Conservation (phyloP, 64 coral and sea anemone genomes). For the Trachythela sp. region DNA sequence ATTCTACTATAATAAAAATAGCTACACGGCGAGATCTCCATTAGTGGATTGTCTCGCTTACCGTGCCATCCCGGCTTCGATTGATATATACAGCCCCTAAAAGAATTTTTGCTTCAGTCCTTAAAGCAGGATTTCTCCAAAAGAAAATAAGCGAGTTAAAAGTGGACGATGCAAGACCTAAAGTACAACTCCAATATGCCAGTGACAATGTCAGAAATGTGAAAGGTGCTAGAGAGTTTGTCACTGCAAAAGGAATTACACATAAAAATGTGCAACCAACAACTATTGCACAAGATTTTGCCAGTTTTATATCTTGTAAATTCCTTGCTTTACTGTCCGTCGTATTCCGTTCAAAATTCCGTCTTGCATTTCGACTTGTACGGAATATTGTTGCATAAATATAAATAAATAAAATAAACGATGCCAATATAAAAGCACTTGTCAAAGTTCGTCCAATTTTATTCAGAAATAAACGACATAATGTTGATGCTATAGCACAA, state of each 20-base stretch:
- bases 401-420: background rate
- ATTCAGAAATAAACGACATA: background rate
- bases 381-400: background rate
- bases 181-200: background rate
- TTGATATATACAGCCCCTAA: background rate
- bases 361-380: background rate
- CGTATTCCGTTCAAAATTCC: background rate
- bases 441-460: background rate
- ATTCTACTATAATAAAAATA: too few species aligned
- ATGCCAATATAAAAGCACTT: background rate
- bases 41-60: too few species aligned
- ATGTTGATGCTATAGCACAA: background rate
- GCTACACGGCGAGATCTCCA: too few species aligned
- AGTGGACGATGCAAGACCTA: background rate
- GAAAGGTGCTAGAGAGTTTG: background rate
- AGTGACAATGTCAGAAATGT: background rate
- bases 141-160: background rate
- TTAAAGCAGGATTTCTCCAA: background rate
- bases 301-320: background rate
- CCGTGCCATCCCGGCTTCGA: too few species aligned
- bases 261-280: background rate
- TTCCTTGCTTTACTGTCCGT: background rate
- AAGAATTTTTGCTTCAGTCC: background rate
- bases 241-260: background rate
- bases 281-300: background rate